Conservation (phyloP, 2,888 invertebrate species). For the Caenorhabditis sulstoni region DNA sequence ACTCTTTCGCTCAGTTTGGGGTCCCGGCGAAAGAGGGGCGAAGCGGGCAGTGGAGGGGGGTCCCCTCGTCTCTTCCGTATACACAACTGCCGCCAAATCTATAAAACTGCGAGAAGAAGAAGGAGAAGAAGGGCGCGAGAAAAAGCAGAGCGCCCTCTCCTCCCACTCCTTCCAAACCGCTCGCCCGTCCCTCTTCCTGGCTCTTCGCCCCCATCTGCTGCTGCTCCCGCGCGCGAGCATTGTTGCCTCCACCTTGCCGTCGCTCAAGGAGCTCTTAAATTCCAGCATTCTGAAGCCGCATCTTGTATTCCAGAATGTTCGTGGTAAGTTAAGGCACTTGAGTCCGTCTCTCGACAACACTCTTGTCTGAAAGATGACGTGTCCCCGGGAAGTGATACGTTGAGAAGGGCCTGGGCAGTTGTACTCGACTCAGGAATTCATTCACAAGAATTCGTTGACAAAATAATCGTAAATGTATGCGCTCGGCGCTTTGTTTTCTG, state of each 20-base stretch:
- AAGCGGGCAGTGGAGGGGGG: slow-evolving; percentile 17
- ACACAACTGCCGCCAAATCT: slow-evolving; percentile 46
- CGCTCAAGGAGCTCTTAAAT: slow-evolving; percentile 17
- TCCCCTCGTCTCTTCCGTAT: slow-evolving; percentile 12
- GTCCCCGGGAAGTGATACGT: slow-evolving; percentile 15
- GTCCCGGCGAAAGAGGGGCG: slow-evolving; percentile 14
- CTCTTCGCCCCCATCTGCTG: slow-evolving; percentile 16
- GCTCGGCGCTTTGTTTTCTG: slow-evolving; percentile 6
- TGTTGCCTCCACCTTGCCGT: background rate
- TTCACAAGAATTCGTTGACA: slow-evolving; percentile 24
- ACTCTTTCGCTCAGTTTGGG: slow-evolving; percentile 19
- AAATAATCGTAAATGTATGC: slow-evolving; percentile 57
- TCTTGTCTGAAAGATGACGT: background rate
- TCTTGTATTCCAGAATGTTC: slow-evolving; percentile 53
- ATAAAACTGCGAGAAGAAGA: slow-evolving; percentile 51
- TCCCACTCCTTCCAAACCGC: background rate
- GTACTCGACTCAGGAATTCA: slow-evolving; percentile 24
- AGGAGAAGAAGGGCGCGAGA: slow-evolving; percentile 55
- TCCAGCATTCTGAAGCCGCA: slow-evolving; percentile 37
- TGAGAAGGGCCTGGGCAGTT: background rate
- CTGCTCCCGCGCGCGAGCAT: slow-evolving; percentile 17
- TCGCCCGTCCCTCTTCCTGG: slow-evolving; percentile 7
- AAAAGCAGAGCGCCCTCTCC: slow-evolving; percentile 32
- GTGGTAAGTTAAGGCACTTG: slow-evolving; percentile 35
- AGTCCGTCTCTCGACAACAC: background rate